These are phyloP conservation scores for Cosmopolites sordidus DNA, from an alignment of 2,888 invertebrate species.

Conservation along the genomic window DNA sequence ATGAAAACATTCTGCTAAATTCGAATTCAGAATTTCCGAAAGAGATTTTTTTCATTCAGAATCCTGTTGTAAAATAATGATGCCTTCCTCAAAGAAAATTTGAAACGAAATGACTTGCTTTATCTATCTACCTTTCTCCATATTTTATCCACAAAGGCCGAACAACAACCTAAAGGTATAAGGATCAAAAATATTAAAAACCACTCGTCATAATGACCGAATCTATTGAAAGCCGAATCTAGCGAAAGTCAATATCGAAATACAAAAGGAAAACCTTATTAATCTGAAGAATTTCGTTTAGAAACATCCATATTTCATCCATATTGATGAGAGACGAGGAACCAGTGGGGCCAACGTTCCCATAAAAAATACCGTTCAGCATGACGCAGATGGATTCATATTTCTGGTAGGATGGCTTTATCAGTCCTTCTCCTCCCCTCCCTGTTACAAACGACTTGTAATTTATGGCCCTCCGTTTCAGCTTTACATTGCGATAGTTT, in stretches of 20 bases:
- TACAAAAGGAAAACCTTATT: constrained; percentile 16
- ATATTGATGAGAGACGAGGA: constrained; percentile 19
- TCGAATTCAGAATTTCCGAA: no score
- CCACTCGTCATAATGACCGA: constrained; percentile 2
- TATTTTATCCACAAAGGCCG: no score
- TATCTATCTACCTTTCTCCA: no score
- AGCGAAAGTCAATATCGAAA: constrained; percentile 10
- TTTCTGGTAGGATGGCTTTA: constrained; percentile 17
- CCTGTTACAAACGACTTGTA: constrained; percentile 16
- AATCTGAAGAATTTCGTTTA: constrained; percentile 14
- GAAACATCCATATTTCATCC: constrained; percentile 20
- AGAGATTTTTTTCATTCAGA: no score
- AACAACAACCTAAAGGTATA: no score
- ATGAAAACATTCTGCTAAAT: no score
- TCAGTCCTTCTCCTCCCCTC: constrained; percentile 3
- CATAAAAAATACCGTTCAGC: constrained; percentile 13
- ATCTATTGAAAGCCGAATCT: not conserved
- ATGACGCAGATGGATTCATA: constrained; percentile 18
- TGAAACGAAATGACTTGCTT: no score
- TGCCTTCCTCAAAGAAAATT: no score
- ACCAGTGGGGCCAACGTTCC: constrained; percentile 18
- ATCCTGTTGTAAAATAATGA: no score
- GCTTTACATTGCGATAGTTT: constrained; percentile 12
- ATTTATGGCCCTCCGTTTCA: constrained; percentile 17
- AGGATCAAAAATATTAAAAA: no score